phyloP scores from a whole-genome alignment of 2,797 vertebrate species.

The Australoheros facetus region DNA sequence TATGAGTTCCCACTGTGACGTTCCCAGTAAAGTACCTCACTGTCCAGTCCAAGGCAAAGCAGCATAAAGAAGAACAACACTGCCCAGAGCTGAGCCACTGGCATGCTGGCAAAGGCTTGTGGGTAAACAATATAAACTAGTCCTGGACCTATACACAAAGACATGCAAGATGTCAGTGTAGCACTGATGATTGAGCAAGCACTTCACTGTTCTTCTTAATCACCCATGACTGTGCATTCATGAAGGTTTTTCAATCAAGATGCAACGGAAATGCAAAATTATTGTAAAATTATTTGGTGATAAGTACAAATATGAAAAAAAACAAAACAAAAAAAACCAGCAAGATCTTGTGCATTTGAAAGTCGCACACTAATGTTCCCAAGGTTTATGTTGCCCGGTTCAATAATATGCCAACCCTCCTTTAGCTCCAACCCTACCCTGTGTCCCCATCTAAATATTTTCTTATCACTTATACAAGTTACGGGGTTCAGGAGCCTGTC shows the following conservation, averaged over 20 bases:
- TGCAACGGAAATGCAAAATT: neutral
- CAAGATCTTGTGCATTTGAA: too few species aligned
- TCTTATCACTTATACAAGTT: neutral
- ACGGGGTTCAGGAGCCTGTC: too few species aligned
- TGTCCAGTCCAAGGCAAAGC: slow-evolving; percentile 83
- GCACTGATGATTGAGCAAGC: neutral
- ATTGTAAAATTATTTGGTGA: neutral
- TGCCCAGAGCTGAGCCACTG: slow-evolving; percentile 83
- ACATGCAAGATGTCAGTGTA: neutral
- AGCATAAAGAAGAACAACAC: slow-evolving; percentile 85
- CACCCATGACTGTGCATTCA: neutral
- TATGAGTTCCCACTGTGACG: neutral
- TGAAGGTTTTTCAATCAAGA: neutral
- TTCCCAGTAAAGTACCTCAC: slow-evolving; percentile 68
- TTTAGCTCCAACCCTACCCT: neutral
- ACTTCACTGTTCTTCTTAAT: neutral
- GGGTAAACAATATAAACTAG: slow-evolving; percentile 84
- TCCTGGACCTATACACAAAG: slow-evolving; percentile 73
- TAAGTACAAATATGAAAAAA: too few species aligned
- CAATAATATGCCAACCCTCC: neutral
- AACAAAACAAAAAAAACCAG: too few species aligned
- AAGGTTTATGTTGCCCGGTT: neutral
- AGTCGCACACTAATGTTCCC: too few species aligned
- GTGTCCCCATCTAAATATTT: neutral
- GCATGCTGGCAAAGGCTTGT: slow-evolving; percentile 84